Conservation (phyloP, 2,113 vertebrate genomes). For the Myotis yumanensis region DNA sequence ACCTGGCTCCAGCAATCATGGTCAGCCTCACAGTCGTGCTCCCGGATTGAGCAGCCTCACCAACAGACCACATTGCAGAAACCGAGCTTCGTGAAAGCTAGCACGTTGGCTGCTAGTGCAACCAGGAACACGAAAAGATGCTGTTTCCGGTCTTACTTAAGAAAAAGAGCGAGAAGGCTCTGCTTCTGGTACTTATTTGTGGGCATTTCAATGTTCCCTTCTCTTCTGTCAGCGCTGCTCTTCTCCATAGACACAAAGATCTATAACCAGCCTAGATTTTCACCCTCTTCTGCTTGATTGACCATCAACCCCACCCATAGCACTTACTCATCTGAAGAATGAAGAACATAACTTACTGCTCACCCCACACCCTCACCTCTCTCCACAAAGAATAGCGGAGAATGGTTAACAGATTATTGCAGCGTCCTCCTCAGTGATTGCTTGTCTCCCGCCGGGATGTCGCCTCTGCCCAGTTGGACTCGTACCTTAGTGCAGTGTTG, state of each 20-base stretch:
- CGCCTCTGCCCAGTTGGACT: not conserved
- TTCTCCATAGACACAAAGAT: not conserved
- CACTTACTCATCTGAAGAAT: not conserved
- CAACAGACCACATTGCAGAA: not conserved
- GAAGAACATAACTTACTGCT: not conserved
- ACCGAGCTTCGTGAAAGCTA: conserved; percentile 13
- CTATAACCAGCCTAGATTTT: not conserved
- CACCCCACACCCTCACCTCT: not conserved
- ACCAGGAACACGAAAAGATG: not conserved
- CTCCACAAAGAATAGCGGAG: not conserved
- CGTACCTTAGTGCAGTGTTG: not conserved
- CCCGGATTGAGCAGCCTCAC: not conserved
- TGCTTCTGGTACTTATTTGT: not conserved
- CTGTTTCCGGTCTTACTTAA: not conserved
- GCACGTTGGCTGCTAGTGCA: not conserved
- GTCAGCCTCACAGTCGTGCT: not conserved
- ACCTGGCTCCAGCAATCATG: not conserved
- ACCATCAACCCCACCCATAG: not conserved
- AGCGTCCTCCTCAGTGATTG: not conserved
- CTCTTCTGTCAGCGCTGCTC: not conserved
- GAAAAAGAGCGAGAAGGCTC: not conserved
- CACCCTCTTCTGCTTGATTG: not conserved
- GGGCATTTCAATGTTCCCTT: not conserved
- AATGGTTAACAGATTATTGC: not conserved
- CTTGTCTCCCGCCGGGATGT: not conserved